Conservation (phyloP, 2,888 invertebrate genomes). For the Lasioglossum marginatum region DNA sequence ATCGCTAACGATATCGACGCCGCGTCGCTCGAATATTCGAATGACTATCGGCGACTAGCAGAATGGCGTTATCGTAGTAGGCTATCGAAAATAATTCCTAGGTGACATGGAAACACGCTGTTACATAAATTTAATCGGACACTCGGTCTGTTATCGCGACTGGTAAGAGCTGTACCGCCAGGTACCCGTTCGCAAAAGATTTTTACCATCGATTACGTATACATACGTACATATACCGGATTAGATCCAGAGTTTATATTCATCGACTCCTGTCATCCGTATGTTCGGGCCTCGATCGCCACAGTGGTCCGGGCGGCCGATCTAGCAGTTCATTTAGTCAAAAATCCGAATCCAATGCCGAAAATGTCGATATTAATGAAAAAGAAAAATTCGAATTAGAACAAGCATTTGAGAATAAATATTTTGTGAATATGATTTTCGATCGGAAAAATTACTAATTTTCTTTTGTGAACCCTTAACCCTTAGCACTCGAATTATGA, state of each 20-base stretch:
- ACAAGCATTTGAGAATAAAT: no score
- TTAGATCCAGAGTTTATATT: conserved; percentile 18
- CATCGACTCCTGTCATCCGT: conserved; percentile 15
- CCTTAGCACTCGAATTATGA: no score
- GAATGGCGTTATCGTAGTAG: conserved; percentile 64
- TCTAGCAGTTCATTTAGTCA: no score
- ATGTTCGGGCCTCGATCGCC: conserved; percentile 8
- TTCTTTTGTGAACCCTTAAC: no score
- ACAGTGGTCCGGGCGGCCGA: no score
- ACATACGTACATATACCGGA: conserved; percentile 11
- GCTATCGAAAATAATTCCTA: conserved; percentile 73
- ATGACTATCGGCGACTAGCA: conserved; percentile 40
- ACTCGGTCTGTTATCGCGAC: conserved; percentile 71
- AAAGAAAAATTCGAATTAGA: no score
- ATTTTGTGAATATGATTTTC: no score
- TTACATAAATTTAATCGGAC: conserved; percentile 81
- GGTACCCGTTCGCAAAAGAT: conserved; percentile 64
- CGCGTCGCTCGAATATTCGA: conserved; percentile 32
- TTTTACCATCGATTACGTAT: conserved; percentile 28
- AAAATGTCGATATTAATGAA: no score
- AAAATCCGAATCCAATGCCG: no score
- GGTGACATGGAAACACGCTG: conserved; percentile 64
- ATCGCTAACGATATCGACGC: conserved; percentile 26
- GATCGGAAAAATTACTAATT: no score
- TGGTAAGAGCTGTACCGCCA: conserved; percentile 63